A percentile compares a stretch with the other conserved stretches of the same genome.
phyloP scores from a whole-genome alignment of 2,797 vertebrate genomes.

The Enteromius paludinosus region DNA sequence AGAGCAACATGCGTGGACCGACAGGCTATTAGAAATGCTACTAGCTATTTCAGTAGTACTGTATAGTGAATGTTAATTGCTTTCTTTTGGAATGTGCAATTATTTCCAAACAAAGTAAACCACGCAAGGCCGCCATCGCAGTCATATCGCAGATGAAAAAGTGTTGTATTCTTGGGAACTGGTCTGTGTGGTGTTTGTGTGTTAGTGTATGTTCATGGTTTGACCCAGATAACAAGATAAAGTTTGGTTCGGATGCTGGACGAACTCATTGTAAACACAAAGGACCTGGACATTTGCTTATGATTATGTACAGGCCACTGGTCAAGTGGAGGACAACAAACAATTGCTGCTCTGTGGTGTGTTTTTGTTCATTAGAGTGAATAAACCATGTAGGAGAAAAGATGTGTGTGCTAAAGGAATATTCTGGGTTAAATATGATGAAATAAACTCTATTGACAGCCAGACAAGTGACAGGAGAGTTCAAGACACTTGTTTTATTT shows the following conservation, averaged over 20 bases:
- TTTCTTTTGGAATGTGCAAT: slow-evolving; percentile 28
- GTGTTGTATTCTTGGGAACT: slow-evolving; percentile 19
- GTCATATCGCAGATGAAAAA: slow-evolving; percentile 59
- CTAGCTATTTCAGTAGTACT: slow-evolving; percentile 2
- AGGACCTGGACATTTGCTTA: slow-evolving; percentile 29
- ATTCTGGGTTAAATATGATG: background rate
- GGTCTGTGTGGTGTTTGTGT: slow-evolving; percentile 17
- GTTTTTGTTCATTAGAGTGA: slow-evolving; percentile 1
- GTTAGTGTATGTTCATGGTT: slow-evolving; percentile 41
- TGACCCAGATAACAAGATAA: slow-evolving; percentile 68
- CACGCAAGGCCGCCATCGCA: slow-evolving; percentile 67
- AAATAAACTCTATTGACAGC: background rate
- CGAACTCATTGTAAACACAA: slow-evolving; percentile 18
- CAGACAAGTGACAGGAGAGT: background rate
- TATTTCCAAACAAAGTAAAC: slow-evolving; percentile 30
- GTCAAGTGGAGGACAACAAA: slow-evolving; percentile 35
- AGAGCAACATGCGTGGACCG: background rate
- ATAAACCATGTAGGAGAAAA: slow-evolving; percentile 8
- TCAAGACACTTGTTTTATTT: background rate
- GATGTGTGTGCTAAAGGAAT: background rate
- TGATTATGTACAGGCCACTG: slow-evolving; percentile 41
- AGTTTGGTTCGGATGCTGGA: slow-evolving; percentile 31
- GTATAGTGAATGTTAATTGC: slow-evolving; percentile 25
- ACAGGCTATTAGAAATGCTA: slow-evolving; percentile 21
- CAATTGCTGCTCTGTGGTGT: slow-evolving; percentile 18